Conservation (phyloP, 2,888 invertebrate species). For the Sylvicola fuscatus region DNA sequence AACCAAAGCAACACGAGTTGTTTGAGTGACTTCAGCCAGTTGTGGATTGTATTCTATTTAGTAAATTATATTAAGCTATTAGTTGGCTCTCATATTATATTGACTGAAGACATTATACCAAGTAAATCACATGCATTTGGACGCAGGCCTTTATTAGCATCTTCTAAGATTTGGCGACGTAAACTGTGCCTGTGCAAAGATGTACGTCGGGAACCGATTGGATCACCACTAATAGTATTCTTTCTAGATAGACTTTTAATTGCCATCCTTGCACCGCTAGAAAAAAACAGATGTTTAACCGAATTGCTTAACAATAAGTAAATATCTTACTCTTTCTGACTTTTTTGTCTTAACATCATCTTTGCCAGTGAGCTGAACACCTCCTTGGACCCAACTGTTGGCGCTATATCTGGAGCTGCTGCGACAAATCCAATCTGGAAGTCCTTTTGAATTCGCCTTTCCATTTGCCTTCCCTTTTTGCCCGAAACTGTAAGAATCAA, state of each 20-base stretch:
- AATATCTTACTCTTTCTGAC: conserved; percentile 16
- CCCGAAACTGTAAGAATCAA: conserved; percentile 41
- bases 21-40: conserved; percentile 49
- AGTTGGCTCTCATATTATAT: not conserved
- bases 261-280: conserved; percentile 38
- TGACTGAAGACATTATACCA: conserved; percentile 28
- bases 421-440: conserved; percentile 82
- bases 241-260: conserved; percentile 29
- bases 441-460: conserved; percentile 66
- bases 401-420: conserved; percentile 41
- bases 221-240: conserved; percentile 46
- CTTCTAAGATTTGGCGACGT: conserved; percentile 44
- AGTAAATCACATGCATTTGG: conserved; percentile 55
- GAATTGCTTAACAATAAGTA: too few species aligned
- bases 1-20: conserved; percentile 65
- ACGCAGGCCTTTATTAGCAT: conserved; percentile 37
- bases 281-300: too few species aligned
- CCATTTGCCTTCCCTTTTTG: conserved; percentile 71
- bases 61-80: not conserved
- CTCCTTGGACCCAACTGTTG: conserved; percentile 52
- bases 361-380: conserved; percentile 69
- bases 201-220: conserved; percentile 57
- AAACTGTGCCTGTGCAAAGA: conserved; percentile 40
- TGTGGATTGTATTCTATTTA: conserved; percentile 59
- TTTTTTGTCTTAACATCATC: conserved; percentile 29